Conservation (phyloP, 2,113 vertebrate species). For the Monopterus albus region DNA sequence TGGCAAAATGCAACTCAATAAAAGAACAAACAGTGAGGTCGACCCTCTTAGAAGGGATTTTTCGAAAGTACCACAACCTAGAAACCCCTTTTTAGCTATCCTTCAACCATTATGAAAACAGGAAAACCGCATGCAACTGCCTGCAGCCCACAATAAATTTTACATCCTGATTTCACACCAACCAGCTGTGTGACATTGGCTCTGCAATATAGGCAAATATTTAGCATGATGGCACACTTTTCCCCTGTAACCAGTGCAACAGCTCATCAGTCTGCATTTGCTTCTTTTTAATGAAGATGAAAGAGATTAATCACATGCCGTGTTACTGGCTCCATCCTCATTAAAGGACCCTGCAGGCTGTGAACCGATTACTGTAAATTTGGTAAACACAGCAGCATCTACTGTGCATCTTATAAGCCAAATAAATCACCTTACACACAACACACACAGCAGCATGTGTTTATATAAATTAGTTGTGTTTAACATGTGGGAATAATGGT, state of each 20-base stretch:
- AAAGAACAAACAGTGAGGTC: constrained; percentile 62
- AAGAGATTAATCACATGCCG: constrained; percentile 25
- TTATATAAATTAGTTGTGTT: constrained; percentile 5
- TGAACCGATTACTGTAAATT: constrained; percentile 12
- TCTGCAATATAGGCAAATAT: constrained; percentile 55
- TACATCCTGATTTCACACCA: constrained; percentile 73
- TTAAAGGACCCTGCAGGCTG: constrained; percentile 5
- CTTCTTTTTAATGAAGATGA: constrained; percentile 34
- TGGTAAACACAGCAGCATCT: constrained; percentile 18
- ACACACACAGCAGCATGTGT: constrained; percentile 13
- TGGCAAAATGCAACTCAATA: constrained; percentile 38
- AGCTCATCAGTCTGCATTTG: constrained; percentile 13
- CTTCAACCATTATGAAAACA: constrained; percentile 79
- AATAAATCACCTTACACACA: constrained; percentile 13
- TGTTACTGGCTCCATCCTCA: constrained; percentile 17
- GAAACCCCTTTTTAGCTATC: constrained; percentile 80
- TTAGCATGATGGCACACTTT: constrained; percentile 64
- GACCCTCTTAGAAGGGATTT: constrained; percentile 51
- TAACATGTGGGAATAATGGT: not conserved
- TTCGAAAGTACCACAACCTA: constrained; percentile 81
- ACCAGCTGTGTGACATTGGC: constrained; percentile 59
- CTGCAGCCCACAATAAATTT: constrained; percentile 72
- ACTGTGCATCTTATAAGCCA: not conserved
- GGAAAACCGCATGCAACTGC: constrained; percentile 82
- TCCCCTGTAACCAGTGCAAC: constrained; percentile 40